A percentile compares a stretch with the other conserved stretches of the same genome.
These are phyloP conservation scores for Cossypha polioptera DNA, from an alignment of 2,797 vertebrate species.

Conservation along the genomic window DNA sequence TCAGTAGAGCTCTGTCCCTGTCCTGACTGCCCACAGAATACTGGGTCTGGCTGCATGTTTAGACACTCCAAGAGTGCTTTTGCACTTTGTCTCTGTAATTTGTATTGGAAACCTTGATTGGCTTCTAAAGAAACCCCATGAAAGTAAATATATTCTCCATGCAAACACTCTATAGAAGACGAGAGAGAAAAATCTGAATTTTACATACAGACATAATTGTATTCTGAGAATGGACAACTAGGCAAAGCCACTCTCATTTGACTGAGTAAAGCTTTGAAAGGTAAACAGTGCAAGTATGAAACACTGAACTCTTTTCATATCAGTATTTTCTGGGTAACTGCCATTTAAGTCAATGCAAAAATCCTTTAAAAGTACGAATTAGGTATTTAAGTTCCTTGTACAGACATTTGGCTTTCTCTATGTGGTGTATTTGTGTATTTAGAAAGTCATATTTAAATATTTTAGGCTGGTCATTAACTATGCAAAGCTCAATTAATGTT, in stretches of 20 bases:
- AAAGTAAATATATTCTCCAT: not conserved
- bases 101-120: not conserved
- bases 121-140: not conserved
- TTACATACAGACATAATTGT: not conserved
- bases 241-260: not conserved
- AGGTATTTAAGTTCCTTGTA: not conserved
- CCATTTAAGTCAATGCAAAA: not conserved
- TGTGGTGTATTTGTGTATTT: not conserved
- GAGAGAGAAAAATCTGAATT: not conserved
- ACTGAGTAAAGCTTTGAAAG: not conserved
- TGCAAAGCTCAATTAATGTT: slow-evolving; percentile 5
- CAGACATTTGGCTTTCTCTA: not conserved
- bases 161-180: not conserved
- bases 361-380: not conserved
- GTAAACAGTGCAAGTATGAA: not conserved
- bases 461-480: not conserved
- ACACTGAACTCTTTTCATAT: not conserved
- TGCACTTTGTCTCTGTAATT: not conserved
- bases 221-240: not conserved
- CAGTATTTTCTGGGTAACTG: not conserved
- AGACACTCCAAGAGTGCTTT: not conserved
- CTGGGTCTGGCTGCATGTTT: not conserved
- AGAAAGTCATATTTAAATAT: not conserved
- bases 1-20: not conserved
- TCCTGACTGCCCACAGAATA: not conserved